phyloP scores from a whole-genome alignment of 2,888 invertebrate genomes.

The Marasmarcha lunaedactyla region DNA sequence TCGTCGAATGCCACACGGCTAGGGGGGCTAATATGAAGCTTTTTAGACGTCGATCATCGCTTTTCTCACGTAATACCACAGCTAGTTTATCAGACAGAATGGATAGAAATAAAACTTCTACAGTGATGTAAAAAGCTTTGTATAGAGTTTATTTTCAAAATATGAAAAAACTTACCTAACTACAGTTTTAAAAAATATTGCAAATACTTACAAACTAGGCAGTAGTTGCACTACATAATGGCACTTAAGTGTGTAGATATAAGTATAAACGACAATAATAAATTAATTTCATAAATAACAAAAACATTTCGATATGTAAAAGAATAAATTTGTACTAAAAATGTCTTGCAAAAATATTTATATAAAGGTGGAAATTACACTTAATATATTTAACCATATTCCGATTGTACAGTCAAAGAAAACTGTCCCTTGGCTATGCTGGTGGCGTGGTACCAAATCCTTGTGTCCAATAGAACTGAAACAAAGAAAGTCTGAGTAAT shows the following conservation, averaged over 20 bases:
- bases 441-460: slow-evolving; percentile 93
- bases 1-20: no score
- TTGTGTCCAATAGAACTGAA: slow-evolving; percentile 87
- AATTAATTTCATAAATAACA: slow-evolving; percentile 26
- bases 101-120: no score
- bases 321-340: slow-evolving; percentile 37
- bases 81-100: no score
- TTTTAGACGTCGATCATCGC: no score
- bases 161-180: slow-evolving; percentile 13
- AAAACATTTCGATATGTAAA: slow-evolving; percentile 58
- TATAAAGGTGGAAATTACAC: background rate
- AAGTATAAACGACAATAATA: slow-evolving; percentile 28
- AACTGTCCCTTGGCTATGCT: slow-evolving; percentile 83
- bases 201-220: slow-evolving; percentile 28
- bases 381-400: slow-evolving; percentile 77
- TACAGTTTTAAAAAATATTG: slow-evolving; percentile 24
- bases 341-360: slow-evolving; percentile 12
- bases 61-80: no score
- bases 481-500: no score
- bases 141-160: no score
- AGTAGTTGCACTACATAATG: slow-evolving; percentile 54
- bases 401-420: slow-evolving; percentile 90
- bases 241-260: slow-evolving; percentile 29
- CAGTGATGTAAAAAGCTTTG: no score
- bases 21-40: no score